Evolutionary conservation across 2,113 vertebrate genomes (phyloP), one percentile per base, ranked within the genome.

Genomic region (Lethenteron camtschaticum): DNA sequence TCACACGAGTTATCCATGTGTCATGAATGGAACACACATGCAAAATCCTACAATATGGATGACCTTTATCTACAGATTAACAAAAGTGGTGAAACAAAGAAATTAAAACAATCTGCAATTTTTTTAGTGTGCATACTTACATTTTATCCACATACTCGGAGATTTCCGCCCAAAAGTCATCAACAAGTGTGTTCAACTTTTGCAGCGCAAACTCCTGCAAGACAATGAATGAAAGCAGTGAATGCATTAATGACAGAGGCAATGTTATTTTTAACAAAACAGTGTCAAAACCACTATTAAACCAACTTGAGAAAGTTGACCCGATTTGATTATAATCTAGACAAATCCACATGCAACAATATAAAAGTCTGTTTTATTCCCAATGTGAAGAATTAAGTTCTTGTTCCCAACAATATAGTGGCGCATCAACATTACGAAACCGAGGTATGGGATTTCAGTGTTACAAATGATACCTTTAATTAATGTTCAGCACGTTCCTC

Each of bases 121-220:
- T 14, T 79, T 41, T 41, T 41, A 7, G 6, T 66, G n/a, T 66
- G 2, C 63, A 9, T 66, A 66, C 92, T 88, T 88, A 97, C 94
- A 99, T 99, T 84, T 97, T 99, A 79, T 90, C 94, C 73, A 99
- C 94, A 14, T 92, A 99, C 78, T 95, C 94, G 1, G 94, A 99
- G 79, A 99, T 99, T 78, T 99, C 94, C 77, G 92, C 92, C 92
- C 92, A 99, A 80, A 99, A 99, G 78, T 99, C 94, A 81, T 97
- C 96, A 75, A 99, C 94, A 71, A 99, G 85, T 69, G 86, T 81
- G 78, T 99, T 88, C 72, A 99, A 78, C 70, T 97, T 97, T 73
- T 95, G 90, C 74, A 99, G 83, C 71, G 94, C 94, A 85, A 99
- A 97, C 77, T 97, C 94, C 94, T 99, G 73, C 3, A 75, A 76